phyloP scores from a whole-genome alignment of 2,888 invertebrate genomes.

The Callinectes sapidus region DNA sequence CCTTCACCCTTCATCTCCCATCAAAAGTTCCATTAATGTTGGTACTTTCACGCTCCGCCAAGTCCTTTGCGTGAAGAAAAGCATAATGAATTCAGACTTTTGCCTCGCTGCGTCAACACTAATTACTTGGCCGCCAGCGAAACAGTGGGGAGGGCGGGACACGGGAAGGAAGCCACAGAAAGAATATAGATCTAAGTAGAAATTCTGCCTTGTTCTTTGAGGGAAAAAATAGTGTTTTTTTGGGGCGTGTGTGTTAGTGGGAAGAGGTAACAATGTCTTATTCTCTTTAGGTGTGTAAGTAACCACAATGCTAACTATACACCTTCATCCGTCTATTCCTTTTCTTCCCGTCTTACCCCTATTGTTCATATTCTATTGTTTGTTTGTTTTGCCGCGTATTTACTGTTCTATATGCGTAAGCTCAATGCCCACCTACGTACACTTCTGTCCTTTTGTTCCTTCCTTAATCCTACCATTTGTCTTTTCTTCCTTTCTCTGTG shows the following conservation, averaged over 20 bases:
- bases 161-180: background rate
- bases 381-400: background rate
- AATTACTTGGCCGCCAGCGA: background rate
- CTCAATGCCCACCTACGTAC: background rate
- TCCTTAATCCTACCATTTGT: background rate
- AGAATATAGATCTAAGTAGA: background rate
- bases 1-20: background rate
- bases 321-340: background rate
- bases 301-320: background rate
- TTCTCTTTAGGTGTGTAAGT: background rate
- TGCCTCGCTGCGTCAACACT: background rate
- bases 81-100: constrained; percentile 10
- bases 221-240: background rate
- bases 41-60: background rate
- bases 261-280: background rate
- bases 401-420: background rate
- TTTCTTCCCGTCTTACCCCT: background rate
- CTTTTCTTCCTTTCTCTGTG: background rate
- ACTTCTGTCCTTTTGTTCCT: background rate
- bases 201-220: background rate
- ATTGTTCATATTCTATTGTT: background rate
- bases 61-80: background rate
- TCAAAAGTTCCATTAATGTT: background rate
- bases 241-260: background rate
- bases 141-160: background rate